Conservation (phyloP, 2,113 vertebrate species). For the Xiphias gladius region DNA sequence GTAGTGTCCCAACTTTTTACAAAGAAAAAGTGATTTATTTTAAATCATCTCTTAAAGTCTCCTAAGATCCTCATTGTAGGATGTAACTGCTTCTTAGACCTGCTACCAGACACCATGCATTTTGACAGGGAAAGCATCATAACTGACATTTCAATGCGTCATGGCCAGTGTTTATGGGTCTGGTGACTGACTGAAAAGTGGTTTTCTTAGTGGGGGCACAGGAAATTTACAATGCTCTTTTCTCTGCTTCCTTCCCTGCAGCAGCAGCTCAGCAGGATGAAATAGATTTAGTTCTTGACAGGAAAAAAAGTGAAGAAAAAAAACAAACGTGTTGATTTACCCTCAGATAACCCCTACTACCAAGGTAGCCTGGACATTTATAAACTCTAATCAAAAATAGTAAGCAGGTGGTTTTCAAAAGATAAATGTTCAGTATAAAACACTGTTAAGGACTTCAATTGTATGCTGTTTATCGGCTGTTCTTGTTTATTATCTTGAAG, state of each 20-base stretch:
- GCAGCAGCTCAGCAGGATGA: constrained; percentile 3
- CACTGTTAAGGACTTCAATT: background rate
- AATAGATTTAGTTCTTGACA: constrained; percentile 14
- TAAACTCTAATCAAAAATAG: background rate
- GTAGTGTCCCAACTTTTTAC: background rate
- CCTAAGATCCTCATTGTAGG: background rate
- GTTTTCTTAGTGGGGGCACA: background rate
- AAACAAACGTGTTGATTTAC: background rate
- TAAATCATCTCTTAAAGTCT: background rate
- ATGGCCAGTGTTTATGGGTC: background rate
- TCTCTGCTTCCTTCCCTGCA: background rate
- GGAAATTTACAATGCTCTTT: background rate
- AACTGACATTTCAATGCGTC: background rate
- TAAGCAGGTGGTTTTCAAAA: background rate
- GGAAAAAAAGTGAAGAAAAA: background rate
- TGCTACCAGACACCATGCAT: background rate
- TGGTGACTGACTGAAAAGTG: background rate
- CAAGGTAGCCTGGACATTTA: background rate
- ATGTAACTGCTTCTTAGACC: background rate
- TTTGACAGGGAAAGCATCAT: constrained; percentile 6
- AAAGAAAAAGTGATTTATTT: background rate
- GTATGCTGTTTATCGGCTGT: background rate
- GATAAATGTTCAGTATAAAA: background rate
- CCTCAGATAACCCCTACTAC: background rate
- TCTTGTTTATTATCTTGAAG: background rate